Percentiles rank a stretch among this genome's conserved stretches.
Evolutionary conservation across 2,888 invertebrate genomes (phyloP).

Genomic region (Ormyrus rosae): DNA sequence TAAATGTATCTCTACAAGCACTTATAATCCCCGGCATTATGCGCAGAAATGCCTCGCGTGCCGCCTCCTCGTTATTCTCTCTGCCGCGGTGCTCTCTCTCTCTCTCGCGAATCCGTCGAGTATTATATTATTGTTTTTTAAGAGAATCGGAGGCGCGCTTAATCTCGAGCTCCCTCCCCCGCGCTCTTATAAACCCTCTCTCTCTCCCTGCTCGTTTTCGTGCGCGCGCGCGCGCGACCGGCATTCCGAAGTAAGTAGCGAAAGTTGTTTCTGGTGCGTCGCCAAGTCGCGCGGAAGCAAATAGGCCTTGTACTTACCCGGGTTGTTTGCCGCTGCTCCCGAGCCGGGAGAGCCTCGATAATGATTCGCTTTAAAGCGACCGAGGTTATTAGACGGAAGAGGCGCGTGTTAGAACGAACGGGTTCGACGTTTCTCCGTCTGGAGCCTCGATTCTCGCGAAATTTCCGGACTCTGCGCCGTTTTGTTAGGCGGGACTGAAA

Average conservation of each 20-base stretch:
- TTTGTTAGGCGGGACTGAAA: neutral
- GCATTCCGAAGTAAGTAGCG: slow-evolving; percentile 30
- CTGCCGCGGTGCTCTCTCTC: too few species aligned
- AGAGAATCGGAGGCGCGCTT: slow-evolving; percentile 33
- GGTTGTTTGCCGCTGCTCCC: slow-evolving; percentile 26
- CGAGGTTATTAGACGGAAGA: neutral
- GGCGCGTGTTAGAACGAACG: neutral
- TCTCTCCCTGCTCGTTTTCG: slow-evolving; percentile 9
- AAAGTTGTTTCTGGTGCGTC: slow-evolving; percentile 54
- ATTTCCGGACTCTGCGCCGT: slow-evolving; percentile 21
- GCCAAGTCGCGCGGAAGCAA: slow-evolving; percentile 33
- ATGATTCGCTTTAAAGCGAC: slow-evolving; percentile 23
- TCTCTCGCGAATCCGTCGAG: neutral
- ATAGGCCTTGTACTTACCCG: neutral
- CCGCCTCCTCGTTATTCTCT: slow-evolving; percentile 12
- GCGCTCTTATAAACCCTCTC: neutral
- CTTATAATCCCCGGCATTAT: too few species aligned
- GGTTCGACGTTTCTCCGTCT: neutral
- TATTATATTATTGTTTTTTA: slow-evolving; percentile 52
- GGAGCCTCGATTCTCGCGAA: slow-evolving; percentile 14
- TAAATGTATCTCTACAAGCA: too few species aligned
- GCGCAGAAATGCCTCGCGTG: slow-evolving; percentile 13
- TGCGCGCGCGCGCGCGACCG: slow-evolving; percentile 1
- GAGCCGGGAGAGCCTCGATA: slow-evolving; percentile 14
- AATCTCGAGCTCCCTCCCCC: neutral